Conservation (phyloP, 2,113 vertebrate genomes). For the Ptilonorhynchus violaceus region DNA sequence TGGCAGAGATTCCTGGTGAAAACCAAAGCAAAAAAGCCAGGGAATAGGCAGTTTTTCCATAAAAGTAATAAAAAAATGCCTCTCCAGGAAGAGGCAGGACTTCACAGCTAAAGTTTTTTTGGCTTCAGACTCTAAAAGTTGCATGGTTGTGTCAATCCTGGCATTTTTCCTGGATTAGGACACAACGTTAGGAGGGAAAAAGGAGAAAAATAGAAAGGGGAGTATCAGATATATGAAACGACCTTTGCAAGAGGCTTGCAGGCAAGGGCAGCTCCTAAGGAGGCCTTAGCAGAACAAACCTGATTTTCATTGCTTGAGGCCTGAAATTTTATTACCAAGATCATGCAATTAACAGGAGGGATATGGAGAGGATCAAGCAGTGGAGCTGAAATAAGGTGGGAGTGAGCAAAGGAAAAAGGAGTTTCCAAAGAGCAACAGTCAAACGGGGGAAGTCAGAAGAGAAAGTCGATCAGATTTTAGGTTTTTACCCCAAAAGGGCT, state of each 20-base stretch:
- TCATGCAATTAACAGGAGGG: not conserved
- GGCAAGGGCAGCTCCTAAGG: not conserved
- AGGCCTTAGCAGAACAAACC: not conserved
- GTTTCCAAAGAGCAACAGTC: not conserved
- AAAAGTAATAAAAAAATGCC: not conserved
- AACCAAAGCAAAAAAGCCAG: not conserved
- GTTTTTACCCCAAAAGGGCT: not conserved
- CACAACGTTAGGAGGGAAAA: not conserved
- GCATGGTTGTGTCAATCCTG: not conserved
- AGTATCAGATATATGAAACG: not conserved
- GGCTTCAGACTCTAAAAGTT: not conserved
- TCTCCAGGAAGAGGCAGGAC: not conserved
- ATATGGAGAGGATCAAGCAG: not conserved
- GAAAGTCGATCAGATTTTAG: not conserved
- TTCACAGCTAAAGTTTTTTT: not conserved
- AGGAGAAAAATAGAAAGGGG: not conserved
- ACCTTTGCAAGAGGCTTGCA: not conserved
- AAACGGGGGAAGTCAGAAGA: not conserved
- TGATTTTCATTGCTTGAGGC: not conserved
- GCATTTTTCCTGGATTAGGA: not conserved
- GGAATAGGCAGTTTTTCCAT: not conserved
- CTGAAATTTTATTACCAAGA: not conserved
- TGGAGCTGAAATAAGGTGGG: not conserved
- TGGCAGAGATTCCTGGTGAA: not conserved
- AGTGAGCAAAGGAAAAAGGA: not conserved